Evolutionary conservation across 2,888 invertebrate genomes (phyloP).

Genomic region (Cantharis flavilabris): DNA sequence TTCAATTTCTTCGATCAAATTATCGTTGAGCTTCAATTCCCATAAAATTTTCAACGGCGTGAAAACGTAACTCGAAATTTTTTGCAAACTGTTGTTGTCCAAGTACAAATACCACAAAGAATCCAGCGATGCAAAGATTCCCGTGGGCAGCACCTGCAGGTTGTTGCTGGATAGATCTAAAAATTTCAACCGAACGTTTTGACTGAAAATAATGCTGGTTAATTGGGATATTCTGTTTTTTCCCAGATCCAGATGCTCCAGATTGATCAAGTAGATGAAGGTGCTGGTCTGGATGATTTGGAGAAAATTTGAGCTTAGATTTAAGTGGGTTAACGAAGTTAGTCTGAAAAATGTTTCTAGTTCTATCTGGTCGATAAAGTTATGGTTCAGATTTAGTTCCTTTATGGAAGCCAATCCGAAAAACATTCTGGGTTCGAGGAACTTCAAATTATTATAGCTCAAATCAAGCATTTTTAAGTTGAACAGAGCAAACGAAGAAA

Average conservation of each 20-base stretch:
- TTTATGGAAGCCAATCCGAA: not conserved
- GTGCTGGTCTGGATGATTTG: not conserved
- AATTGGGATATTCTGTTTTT: not conserved
- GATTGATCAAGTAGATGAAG: not conserved
- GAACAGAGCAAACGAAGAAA: not conserved
- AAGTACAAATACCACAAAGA: conserved; percentile 7
- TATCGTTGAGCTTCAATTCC: conserved; percentile 5
- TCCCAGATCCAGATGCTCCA: conserved; percentile 12
- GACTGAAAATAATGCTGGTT: conserved; percentile 6
- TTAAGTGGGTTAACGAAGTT: not conserved
- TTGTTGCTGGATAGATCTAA: conserved; percentile 10
- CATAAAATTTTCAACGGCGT: conserved; percentile 1
- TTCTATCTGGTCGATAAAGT: not conserved
- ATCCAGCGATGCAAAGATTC: conserved; percentile 10
- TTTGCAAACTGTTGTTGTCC: conserved; percentile 6
- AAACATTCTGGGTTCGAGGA: not conserved
- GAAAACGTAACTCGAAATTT: conserved; percentile 8
- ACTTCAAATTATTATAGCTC: not conserved
- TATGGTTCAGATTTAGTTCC: conserved; percentile 8
- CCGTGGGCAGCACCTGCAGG: conserved; percentile 1
- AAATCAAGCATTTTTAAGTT: conserved; percentile 7
- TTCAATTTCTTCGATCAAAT: not conserved
- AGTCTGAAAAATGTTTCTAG: conserved; percentile 1
- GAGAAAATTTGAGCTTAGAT: conserved; percentile 2
- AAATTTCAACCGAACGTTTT: conserved; percentile 6